Percentiles rank a stretch among this genome's conserved stretches.
Conservation (phyloP, 92 coral and sea anemone genomes). For the Siderastrea radians region DNA sequence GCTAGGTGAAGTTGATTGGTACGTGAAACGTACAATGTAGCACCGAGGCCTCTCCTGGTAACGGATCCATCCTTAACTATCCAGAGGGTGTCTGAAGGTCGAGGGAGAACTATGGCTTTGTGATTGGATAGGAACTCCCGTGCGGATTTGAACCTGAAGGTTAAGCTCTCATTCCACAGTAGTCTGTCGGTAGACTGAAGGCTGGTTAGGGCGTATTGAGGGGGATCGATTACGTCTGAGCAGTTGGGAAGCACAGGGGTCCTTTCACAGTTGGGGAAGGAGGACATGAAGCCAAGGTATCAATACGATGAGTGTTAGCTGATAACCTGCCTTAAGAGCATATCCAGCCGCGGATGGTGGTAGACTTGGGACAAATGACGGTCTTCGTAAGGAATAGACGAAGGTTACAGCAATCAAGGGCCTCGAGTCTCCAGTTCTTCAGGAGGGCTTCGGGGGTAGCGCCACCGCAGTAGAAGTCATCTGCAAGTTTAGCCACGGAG, state of each 20-base stretch:
- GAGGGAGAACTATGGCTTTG: no score
- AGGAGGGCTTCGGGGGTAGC: slow-evolving; percentile 21
- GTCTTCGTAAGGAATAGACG: slow-evolving; percentile 34
- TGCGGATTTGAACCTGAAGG: slow-evolving; percentile 8
- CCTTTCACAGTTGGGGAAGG: slow-evolving; percentile 35
- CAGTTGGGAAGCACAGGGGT: slow-evolving; percentile 4
- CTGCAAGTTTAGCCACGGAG: slow-evolving; percentile 50
- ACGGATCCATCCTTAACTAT: no score
- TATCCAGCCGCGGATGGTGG: slow-evolving; percentile 38
- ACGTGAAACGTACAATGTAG: no score
- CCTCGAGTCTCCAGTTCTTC: slow-evolving; percentile 5
- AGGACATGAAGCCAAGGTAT: slow-evolving; percentile 40
- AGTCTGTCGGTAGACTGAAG: slow-evolving; percentile 44
- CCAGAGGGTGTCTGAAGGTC: no score
- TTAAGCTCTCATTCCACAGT: slow-evolving; percentile 8
- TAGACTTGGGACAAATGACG: slow-evolving; percentile 35
- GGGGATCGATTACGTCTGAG: slow-evolving; percentile 35
- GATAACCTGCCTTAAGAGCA: slow-evolving; percentile 41
- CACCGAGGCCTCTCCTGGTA: no score
- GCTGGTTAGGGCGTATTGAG: slow-evolving; percentile 22
- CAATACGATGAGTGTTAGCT: slow-evolving; percentile 46
- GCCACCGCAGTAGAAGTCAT: slow-evolving; percentile 52
- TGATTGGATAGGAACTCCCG: neutral
- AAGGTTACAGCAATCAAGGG: slow-evolving; percentile 9
- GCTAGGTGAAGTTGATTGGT: no score